Evolutionary conservation across 2,113 vertebrate genomes (phyloP).

Genomic region (Myxocyprinus asiaticus): DNA sequence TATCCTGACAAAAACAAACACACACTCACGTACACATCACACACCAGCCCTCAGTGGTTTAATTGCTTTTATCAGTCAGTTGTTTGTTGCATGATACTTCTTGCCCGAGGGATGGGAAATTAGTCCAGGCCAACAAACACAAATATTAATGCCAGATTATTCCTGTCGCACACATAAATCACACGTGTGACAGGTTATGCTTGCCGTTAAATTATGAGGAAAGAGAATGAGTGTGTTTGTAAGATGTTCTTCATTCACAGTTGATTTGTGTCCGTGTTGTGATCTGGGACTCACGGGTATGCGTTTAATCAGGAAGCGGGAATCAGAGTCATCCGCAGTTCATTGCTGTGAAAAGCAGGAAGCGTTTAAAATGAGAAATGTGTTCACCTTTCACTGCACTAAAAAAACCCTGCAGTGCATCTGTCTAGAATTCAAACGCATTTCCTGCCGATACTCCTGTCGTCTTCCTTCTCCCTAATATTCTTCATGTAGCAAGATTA

Average conservation of each 20-base stretch:
- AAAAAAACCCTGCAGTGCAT: constrained; percentile 35
- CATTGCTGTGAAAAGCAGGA: constrained; percentile 10
- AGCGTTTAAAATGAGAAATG: constrained; percentile 26
- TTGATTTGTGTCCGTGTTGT: no score
- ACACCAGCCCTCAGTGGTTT: constrained; percentile 8
- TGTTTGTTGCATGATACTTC: constrained; percentile 17
- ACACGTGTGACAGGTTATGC: no score
- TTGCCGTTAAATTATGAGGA: no score
- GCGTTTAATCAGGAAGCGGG: no score
- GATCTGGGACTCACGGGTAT: no score
- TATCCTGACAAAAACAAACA: not conserved
- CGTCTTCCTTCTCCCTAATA: constrained; percentile 35
- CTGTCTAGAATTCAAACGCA: constrained; percentile 66
- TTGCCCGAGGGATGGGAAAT: constrained; percentile 7
- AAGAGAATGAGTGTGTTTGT: no score
- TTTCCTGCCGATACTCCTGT: constrained; percentile 61
- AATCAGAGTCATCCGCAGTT: not conserved
- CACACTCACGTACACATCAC: not conserved
- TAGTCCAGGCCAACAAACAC: constrained; percentile 1
- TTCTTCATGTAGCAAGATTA: constrained; percentile 63
- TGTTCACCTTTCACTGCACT: constrained; percentile 33
- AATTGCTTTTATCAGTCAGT: constrained; percentile 33
- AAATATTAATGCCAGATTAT: not conserved
- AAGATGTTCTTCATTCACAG: no score
- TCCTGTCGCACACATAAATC: not conserved